Evolutionary conservation across 2,797 vertebrate species (phyloP).

Genomic region (Poliocrania exsul): DNA sequence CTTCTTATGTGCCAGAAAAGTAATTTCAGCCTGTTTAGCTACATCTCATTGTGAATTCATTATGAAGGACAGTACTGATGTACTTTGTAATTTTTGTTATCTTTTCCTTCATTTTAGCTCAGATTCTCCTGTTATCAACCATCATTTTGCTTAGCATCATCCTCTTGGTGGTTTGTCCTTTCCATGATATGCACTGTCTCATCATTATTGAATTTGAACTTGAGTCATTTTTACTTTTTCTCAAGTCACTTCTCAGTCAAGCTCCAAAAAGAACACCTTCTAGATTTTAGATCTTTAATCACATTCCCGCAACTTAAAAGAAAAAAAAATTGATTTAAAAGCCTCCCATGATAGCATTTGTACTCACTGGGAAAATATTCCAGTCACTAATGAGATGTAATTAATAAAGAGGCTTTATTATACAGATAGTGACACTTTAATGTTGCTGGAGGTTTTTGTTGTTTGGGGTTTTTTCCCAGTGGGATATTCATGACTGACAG

Average conservation of each 20-base stretch:
- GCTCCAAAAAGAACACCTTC: background rate
- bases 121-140: background rate
- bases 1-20: background rate
- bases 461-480: background rate
- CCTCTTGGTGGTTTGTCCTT: background rate
- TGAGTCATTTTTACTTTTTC: background rate
- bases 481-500: background rate
- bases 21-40: background rate
- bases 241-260: background rate
- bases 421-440: background rate
- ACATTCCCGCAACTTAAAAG: background rate
- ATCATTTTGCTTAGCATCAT: background rate
- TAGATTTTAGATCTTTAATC: background rate
- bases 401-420: background rate
- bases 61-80: background rate
- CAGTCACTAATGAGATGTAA: background rate
- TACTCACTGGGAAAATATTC: background rate
- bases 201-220: background rate
- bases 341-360: background rate
- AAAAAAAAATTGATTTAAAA: background rate
- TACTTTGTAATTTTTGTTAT: background rate
- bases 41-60: background rate
- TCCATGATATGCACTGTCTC: accelerated
- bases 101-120: background rate
- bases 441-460: background rate